These are phyloP conservation scores for Sturnira hondurensis DNA, from an alignment of 2,113 vertebrate genomes.

Conservation along the genomic window DNA sequence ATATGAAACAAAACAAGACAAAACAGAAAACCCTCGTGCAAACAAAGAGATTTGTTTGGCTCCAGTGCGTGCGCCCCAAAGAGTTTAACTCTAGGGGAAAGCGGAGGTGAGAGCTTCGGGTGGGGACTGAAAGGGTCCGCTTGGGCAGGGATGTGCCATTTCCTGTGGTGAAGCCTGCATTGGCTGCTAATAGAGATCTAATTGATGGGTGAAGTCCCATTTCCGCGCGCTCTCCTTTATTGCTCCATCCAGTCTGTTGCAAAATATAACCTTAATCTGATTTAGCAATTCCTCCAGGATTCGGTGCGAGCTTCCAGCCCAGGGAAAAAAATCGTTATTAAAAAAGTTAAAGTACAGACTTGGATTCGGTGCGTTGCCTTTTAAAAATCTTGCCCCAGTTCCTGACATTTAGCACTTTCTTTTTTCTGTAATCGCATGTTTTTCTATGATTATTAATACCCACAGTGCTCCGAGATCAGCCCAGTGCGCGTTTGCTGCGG, in stretches of 20 bases:
- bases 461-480: background rate
- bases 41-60: constrained; percentile 82
- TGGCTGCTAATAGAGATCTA: constrained; percentile 99
- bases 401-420: constrained; percentile 73
- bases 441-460: constrained; percentile 77
- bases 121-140: constrained; percentile 69
- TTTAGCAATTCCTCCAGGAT: constrained; percentile 98
- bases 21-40: constrained; percentile 50
- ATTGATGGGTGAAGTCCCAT: constrained; percentile 99
- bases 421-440: constrained; percentile 62
- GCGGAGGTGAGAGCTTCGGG: constrained; percentile 38
- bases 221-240: constrained; percentile 98
- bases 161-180: constrained; percentile 96
- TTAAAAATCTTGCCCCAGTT: constrained; percentile 63
- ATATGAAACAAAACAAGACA: background rate
- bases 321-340: constrained; percentile 93
- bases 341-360: constrained; percentile 96
- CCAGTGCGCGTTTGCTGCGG: background rate
- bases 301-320: constrained; percentile 92
- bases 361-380: constrained; percentile 84
- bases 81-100: constrained; percentile 87
- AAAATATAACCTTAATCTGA: constrained; percentile 99
- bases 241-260: constrained; percentile 98
- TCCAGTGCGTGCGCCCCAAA: constrained; percentile 84
- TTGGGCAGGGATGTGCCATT: constrained; percentile 88